A percentile compares a stretch with the other conserved stretches of the same genome.
Evolutionary conservation across 2,888 invertebrate species (phyloP).

Genomic region (Sinopyrophorus schimmeli): DNA sequence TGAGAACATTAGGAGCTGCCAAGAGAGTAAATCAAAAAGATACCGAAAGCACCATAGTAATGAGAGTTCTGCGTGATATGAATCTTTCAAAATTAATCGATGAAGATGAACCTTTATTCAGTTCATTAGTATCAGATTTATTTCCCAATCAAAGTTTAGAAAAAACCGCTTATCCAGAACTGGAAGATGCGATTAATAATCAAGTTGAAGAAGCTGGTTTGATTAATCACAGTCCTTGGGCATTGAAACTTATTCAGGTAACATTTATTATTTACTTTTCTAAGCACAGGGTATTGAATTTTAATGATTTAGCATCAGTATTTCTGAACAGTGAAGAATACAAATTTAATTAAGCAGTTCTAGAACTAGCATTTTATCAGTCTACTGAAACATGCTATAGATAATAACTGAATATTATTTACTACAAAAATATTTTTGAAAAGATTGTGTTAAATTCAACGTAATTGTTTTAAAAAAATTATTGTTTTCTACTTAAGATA

Average conservation of each 20-base stretch:
- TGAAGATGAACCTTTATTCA: constrained; percentile 97
- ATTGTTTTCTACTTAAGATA: no score
- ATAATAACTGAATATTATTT: no score
- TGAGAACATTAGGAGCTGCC: constrained; percentile 88
- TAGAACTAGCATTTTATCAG: no score
- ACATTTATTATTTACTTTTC: no score
- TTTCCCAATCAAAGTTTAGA: constrained; percentile 94
- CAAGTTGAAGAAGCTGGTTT: constrained; percentile 81
- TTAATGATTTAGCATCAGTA: no score
- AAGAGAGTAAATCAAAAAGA: constrained; percentile 91
- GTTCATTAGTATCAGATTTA: constrained; percentile 91
- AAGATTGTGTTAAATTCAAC: no score
- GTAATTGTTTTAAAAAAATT: no score
- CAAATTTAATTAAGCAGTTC: no score
- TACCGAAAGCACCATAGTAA: constrained; percentile 93
- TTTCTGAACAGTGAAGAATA: no score
- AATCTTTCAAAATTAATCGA: constrained; percentile 96
- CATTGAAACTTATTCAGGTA: constrained; percentile 89
- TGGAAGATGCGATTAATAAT: constrained; percentile 84
- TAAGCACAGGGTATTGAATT: no score
- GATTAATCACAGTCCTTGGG: constrained; percentile 93
- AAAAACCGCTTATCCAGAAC: constrained; percentile 85
- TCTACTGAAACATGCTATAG: no score
- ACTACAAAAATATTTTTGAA: no score
- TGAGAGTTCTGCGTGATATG: constrained; percentile 97